Conservation (phyloP, 2,113 vertebrate species). For the Sclerurus mexicanus region DNA sequence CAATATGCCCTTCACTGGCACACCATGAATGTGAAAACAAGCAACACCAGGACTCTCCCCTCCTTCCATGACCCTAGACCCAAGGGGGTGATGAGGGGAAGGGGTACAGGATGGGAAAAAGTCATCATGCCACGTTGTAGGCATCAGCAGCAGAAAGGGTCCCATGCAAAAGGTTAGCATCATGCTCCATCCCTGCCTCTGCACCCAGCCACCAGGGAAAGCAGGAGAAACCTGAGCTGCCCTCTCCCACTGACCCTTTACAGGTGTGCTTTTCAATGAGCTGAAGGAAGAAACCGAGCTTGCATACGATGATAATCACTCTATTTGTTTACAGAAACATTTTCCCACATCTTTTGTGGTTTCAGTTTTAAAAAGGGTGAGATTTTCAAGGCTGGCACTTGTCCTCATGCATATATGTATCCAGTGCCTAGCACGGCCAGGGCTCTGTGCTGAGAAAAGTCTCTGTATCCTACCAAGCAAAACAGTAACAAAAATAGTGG, state of each 20-base stretch:
- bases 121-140: neutral
- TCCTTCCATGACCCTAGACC: neutral
- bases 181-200: fast-evolving
- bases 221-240: neutral
- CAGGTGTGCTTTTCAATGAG: neutral
- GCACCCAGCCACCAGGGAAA: neutral
- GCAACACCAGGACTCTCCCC: neutral
- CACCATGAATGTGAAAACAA: neutral
- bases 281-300: neutral
- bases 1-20: fast-evolving
- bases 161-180: neutral
- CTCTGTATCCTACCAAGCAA: neutral
- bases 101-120: neutral
- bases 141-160: neutral
- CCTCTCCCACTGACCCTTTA: neutral
- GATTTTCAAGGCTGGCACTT: neutral
- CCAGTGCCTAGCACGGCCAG: neutral
- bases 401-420: neutral
- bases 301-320: neutral
- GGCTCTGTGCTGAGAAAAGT: neutral
- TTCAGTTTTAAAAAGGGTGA: neutral
- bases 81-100: neutral
- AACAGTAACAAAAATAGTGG: neutral
- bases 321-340: neutral
- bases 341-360: neutral